phyloP scores from a whole-genome alignment of 2,888 invertebrate species.

The Apamea crenata region DNA sequence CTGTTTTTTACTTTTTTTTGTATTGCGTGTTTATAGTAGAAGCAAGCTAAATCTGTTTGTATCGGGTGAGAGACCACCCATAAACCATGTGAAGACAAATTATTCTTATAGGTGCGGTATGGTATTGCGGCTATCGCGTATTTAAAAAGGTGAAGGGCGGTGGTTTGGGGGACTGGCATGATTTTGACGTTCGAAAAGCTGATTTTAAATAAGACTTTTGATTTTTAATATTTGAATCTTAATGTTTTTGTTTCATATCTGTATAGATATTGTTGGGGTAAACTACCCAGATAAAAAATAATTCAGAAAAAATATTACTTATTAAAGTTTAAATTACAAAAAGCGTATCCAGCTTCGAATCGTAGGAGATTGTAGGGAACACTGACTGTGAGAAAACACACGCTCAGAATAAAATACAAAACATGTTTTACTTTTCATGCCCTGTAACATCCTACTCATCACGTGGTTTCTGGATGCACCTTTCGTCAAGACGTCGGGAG shows the following conservation, averaged over 20 bases:
- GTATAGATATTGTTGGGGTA: too few species aligned
- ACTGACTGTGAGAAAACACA: neutral
- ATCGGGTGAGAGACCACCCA: conserved; percentile 58
- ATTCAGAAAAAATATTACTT: neutral
- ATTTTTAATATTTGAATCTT: neutral
- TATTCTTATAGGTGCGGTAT: neutral
- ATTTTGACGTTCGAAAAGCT: neutral
- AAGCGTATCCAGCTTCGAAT: neutral
- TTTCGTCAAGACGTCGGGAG: conserved; percentile 39
- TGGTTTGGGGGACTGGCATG: neutral
- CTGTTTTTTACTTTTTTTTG: conserved; percentile 67
- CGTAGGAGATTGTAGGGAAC: neutral
- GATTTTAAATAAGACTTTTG: neutral
- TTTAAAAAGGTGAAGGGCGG: neutral
- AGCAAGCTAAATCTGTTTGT: conserved; percentile 39
- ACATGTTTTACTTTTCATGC: neutral
- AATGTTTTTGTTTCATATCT: neutral
- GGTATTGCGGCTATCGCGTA: neutral
- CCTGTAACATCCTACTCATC: conserved; percentile 10
- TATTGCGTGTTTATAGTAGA: conserved; percentile 64
- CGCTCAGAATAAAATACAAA: conserved; percentile 3
- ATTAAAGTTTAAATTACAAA: neutral
- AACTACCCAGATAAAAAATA: neutral
- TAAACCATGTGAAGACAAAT: conserved; percentile 31
- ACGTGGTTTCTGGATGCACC: conserved; percentile 42